Conservation (phyloP, 2,113 vertebrate genomes). For the Aptenodytes patagonicus region DNA sequence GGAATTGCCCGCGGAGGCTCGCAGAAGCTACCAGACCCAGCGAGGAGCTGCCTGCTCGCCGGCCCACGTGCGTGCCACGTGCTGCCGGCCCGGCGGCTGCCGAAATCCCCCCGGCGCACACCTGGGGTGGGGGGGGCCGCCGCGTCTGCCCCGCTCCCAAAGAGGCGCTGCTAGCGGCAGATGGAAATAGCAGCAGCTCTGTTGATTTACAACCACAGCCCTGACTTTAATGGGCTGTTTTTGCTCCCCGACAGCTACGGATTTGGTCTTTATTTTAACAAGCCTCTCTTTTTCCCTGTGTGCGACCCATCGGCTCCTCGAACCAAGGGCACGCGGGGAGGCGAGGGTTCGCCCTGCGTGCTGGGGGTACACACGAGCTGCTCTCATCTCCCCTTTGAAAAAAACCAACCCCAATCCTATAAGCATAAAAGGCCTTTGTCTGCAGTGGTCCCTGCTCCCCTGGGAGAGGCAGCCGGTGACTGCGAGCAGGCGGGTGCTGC, state of each 20-base stretch:
- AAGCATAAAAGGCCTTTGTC: constrained; percentile 50
- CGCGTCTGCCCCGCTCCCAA: background rate
- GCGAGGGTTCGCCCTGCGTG: background rate
- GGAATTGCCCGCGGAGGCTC: background rate
- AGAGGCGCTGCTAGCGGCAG: background rate
- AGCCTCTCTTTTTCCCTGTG: background rate
- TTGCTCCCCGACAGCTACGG: background rate
- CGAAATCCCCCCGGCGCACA: accelerated
- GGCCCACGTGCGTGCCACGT: background rate
- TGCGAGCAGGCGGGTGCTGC: background rate
- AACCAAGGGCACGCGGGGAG: background rate
- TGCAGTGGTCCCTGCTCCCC: background rate
- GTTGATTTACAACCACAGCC: constrained; percentile 23
- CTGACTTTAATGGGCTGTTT: background rate
- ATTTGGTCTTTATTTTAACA: background rate
- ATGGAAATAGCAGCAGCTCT: constrained; percentile 40
- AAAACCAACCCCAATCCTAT: background rate
- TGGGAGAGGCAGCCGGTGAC: accelerated
- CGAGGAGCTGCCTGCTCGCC: background rate
- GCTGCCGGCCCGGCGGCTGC: background rate
- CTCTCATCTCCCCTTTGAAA: background rate
- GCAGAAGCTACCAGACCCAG: background rate
- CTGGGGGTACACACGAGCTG: background rate
- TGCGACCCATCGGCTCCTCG: background rate
- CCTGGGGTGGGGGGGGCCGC: background rate